A percentile compares a stretch with the other conserved stretches of the same genome.
These are phyloP conservation scores for Eupeodes luniger DNA, from an alignment of 2,888 invertebrate genomes.

Conservation along the genomic window DNA sequence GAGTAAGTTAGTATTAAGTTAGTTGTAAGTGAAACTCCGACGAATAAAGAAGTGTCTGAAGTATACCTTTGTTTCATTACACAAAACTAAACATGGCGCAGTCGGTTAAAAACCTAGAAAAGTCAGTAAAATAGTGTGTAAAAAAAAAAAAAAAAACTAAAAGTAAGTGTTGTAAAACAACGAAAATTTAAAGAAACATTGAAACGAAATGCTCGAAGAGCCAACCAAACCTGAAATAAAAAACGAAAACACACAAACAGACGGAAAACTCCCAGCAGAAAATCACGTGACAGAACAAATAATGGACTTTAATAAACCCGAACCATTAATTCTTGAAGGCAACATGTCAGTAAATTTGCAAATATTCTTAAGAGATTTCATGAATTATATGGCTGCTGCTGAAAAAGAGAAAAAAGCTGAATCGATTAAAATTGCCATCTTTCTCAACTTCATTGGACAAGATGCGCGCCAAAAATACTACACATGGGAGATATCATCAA, in stretches of 20 bases:
- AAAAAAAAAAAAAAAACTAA: neutral
- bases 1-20: too few relatives aligned
- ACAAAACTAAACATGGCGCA: neutral
- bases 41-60: too few relatives aligned
- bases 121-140: neutral
- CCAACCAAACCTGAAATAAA: neutral
- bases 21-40: too few relatives aligned
- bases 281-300: constrained; percentile 16
- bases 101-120: neutral
- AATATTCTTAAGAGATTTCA: constrained; percentile 11
- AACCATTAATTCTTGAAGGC: constrained; percentile 4
- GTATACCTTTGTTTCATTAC: too few relatives aligned
- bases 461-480: constrained; percentile 22
- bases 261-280: neutral
- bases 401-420: constrained; percentile 15
- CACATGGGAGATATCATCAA: constrained; percentile 29
- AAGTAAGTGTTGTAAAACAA: neutral
- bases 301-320: constrained; percentile 12
- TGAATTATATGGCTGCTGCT: constrained; percentile 1
- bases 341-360: neutral
- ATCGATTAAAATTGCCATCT: constrained; percentile 2
- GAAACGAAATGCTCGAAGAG: neutral
- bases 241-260: neutral
- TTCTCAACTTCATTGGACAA: constrained; percentile 14
- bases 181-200: neutral